Evolutionary conservation across 2,797 vertebrate genomes (phyloP), one percentile per base, ranked within the genome.

Genomic region (Mormyrus proboscirostris): DNA sequence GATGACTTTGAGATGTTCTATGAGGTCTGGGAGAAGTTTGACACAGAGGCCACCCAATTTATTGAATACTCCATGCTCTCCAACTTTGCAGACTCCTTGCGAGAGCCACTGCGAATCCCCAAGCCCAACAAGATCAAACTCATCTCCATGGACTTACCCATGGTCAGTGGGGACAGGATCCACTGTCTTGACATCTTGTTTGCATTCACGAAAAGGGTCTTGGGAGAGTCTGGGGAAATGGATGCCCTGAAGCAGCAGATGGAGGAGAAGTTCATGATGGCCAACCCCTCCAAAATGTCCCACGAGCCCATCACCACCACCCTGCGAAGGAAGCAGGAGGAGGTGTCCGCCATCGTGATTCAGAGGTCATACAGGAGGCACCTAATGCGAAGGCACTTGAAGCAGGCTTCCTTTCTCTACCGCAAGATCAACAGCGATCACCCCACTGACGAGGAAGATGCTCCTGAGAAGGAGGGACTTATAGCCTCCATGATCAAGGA

Each of bases 1-100:
- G 98, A 99, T 0, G 98, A 99, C 95, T 99, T 99, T 73, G 98
- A 99, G 93, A 99, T 99, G 98, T 99, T 99, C 94, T 99, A 99
- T 0, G 98, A 99, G 95, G 97, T 97, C 89, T 99, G 99, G 99
- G 98, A 99, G 95, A 99, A 97, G 94, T 99, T 99, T 84, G 98
- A 99, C 90, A 95, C 96, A 0, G 97, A 99, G 94, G 99, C 98
- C 90, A 98, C 98, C 0, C 98, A 99, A 94, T 99, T 99, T 94
- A 99, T 99, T 8, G 97, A 98, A 94, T 99, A 98, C 88, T 95
- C 96, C 22, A 96, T 94, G 93, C 96, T 99, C 91, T 97, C 98
- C 0, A 95, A 93, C 92, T 99, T 99, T 0, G 98, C 99, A 0
- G 97, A 99, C 0, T 96, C 96, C 0, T 94, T 99, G 89, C 96